Evolutionary conservation across 1,140 invertebrate species (phyloP).

Genomic region (Thaumatotibia leucotreta): DNA sequence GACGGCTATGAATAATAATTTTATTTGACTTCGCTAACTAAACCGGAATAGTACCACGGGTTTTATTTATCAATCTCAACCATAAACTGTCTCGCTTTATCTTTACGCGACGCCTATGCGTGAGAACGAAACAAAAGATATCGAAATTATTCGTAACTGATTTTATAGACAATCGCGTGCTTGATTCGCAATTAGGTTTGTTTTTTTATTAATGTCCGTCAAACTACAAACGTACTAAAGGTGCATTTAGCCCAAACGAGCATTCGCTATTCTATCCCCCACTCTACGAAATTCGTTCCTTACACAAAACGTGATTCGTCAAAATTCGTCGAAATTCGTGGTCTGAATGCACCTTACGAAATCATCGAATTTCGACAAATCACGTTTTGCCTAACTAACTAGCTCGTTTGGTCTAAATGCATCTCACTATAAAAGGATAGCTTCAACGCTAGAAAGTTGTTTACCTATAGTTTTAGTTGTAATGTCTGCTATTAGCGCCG

Average conservation of each 20-base stretch:
- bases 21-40: constrained; percentile 60
- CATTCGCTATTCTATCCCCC: no score
- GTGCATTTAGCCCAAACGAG: no score
- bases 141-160: background rate
- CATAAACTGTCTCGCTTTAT: background rate
- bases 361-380: no score
- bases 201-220: constrained; percentile 17
- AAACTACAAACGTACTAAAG: no score
- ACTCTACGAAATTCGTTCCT: no score
- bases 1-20: constrained; percentile 76
- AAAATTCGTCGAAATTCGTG: no score
- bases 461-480: constrained; percentile 11
- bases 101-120: background rate
- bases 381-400: no score
- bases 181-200: constrained; percentile 16
- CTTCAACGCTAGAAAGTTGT: constrained; percentile 15
- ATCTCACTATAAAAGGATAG: constrained; percentile 3
- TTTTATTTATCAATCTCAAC: background rate
- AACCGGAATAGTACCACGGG: constrained; percentile 28
- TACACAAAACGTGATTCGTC: no score
- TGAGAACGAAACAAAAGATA: background rate
- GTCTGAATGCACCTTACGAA: no score
- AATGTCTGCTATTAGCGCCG: background rate
- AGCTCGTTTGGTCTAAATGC: no score
- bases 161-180: constrained; percentile 41